phyloP scores from a whole-genome alignment of 1,140 invertebrate species.

The Globodera ellingtonae region DNA sequence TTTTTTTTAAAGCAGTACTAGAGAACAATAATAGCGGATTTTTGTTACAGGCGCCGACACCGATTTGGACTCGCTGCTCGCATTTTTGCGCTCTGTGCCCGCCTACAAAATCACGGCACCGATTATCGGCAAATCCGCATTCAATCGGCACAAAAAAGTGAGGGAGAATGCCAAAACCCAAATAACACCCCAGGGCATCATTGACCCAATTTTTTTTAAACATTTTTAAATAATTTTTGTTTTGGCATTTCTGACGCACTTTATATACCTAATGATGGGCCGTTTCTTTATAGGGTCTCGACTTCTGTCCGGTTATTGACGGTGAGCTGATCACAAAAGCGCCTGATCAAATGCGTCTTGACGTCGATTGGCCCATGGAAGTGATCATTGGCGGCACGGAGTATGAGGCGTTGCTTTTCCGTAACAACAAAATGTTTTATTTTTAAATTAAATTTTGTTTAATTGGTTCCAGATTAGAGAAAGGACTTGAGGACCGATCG shows the following conservation, averaged over 20 bases:
- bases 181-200: too few species aligned
- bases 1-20: too few species aligned
- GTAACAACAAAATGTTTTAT: neutral
- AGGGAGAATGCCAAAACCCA: neutral
- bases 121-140: constrained; percentile 47
- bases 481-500: too few species aligned
- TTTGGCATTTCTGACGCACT: too few species aligned
- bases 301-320: constrained; percentile 54
- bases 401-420: constrained; percentile 47
- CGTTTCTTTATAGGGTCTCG: constrained; percentile 23
- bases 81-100: constrained; percentile 42
- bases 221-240: too few species aligned
- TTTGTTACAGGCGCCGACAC: constrained; percentile 13
- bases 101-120: constrained; percentile 34
- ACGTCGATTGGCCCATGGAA: constrained; percentile 13
- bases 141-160: constrained; percentile 45
- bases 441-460: too few species aligned
- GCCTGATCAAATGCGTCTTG: constrained; percentile 20
- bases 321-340: constrained; percentile 43
- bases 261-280: too few species aligned
- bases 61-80: constrained; percentile 28
- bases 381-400: constrained; percentile 52
- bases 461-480: neutral
- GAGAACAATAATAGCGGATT: too few species aligned
- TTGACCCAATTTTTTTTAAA: too few species aligned